Base-by-base conservation (phyloP, 1,140 invertebrate species). In the Pseudomyrmex flavicornis region DNA sequence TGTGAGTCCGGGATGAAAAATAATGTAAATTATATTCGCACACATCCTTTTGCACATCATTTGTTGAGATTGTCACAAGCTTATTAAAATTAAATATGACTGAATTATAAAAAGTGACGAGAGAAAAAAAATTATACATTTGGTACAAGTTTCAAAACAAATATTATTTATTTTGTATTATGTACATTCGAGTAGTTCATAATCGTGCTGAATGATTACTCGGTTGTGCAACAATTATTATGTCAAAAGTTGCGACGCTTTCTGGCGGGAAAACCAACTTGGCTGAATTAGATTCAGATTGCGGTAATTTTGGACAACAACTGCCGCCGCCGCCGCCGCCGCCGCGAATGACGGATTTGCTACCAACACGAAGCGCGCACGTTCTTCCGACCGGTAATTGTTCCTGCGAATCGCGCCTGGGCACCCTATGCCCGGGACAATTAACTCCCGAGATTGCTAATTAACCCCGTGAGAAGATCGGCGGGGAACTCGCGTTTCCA, bases 391-490 rank as follows among this genome's bases (percentile, higher is more conserved):
- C 8, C 52, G 22, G 66, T 66, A 65, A 56, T 65, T 69, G 52
- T 85, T 77, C 77, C 54, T 59, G 79, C 69, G 70, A 89, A 84
- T 75, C 63, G 68, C 74, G 52, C 69, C 26, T 17, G 46, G 65
- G 83, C 35, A 84, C 73, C 82, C 82, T 84, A 68, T 44, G 62
- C 65, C 54, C 58, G 56, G 65, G 61, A 84, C 90, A 91, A 92
- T 91, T 91, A 91, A 87, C 88, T 87, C 87, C 61, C 74, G 73
- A 86, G 88, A 91, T 91, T 89, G 74, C 88, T 92, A 91, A 92
- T 92, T 92, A 92, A 91, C 85, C 85, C 77, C 90, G 89, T 91
- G 91, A 85, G 91, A 92, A 90, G 72, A 74, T 15, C 54, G 17
- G 82, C 58, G 74, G 79, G 63, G 66, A 46, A 84, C 59, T 65